phyloP scores from a whole-genome alignment of 2,888 invertebrate species.

The Hirtodrosophila trivittata region DNA sequence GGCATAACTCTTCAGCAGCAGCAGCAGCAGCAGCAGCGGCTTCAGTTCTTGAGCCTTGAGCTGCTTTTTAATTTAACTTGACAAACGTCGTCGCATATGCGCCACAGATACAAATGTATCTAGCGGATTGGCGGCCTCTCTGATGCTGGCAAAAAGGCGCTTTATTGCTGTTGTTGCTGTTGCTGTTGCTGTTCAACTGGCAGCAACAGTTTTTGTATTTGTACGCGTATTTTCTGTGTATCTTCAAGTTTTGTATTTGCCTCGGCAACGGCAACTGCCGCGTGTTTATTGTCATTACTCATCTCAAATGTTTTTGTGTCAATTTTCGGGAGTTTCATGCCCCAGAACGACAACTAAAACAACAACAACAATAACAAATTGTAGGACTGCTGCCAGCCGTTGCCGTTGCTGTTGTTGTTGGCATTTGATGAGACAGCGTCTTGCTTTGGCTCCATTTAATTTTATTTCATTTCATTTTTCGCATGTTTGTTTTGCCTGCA shows the following conservation, averaged over 20 bases:
- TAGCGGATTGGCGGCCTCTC: slow-evolving; percentile 56
- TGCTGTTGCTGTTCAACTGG: slow-evolving; percentile 4
- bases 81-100: slow-evolving; percentile 64
- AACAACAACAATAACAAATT: slow-evolving; percentile 8
- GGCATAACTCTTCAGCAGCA: slow-evolving; percentile 59
- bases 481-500: slow-evolving; percentile 66
- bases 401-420: slow-evolving; percentile 7
- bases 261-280: slow-evolving; percentile 32
- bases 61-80: slow-evolving; percentile 77
- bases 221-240: slow-evolving; percentile 27
- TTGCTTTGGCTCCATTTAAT: slow-evolving; percentile 28
- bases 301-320: slow-evolving; percentile 65
- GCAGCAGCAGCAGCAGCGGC: slow-evolving; percentile 19
- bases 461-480: slow-evolving; percentile 42
- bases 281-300: slow-evolving; percentile 71
- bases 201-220: slow-evolving; percentile 67
- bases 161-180: slow-evolving; percentile 24
- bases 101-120: slow-evolving; percentile 68
- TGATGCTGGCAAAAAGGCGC: slow-evolving; percentile 38
- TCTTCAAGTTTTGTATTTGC: slow-evolving; percentile 18
- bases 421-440: slow-evolving; percentile 9
- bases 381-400: slow-evolving; percentile 17
- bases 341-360: neutral
- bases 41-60: slow-evolving; percentile 38
- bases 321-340: slow-evolving; percentile 46